Evolutionary conservation across 2,888 invertebrate genomes (phyloP).

Genomic region (Nematopogon swammerdamellus): DNA sequence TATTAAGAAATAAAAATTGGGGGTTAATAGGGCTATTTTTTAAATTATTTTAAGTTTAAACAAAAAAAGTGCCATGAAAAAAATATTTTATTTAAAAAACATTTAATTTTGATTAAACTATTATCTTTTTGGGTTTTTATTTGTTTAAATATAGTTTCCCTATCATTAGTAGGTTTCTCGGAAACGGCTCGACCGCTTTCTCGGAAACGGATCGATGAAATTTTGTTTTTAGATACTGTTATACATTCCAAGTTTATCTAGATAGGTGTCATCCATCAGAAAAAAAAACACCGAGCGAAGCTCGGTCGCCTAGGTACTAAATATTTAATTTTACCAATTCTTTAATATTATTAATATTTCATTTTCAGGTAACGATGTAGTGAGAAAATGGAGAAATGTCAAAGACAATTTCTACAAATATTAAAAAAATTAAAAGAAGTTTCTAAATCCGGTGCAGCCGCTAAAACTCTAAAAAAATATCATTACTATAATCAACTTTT

Average conservation of each 20-base stretch:
- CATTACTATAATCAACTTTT: constrained; percentile 12
- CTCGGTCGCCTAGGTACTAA: too few species aligned
- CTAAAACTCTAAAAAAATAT: constrained; percentile 10
- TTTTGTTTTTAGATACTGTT: too few species aligned
- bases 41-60: too few species aligned
- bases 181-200: constrained; percentile 1
- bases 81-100: too few species aligned
- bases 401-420: constrained; percentile 12
- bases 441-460: constrained; percentile 8
- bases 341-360: constrained; percentile 9
- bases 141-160: too few species aligned
- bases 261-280: too few species aligned
- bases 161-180: too few species aligned
- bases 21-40: too few species aligned
- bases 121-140: constrained; percentile 5
- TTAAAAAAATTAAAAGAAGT: constrained; percentile 11
- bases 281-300: too few species aligned
- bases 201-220: constrained; percentile 5
- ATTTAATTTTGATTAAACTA: constrained; percentile 3
- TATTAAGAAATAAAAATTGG: too few species aligned
- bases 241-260: too few species aligned
- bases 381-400: constrained; percentile 10
- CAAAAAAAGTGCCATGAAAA: too few species aligned
- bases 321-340: constrained; percentile 9
- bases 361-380: constrained; percentile 8